Evolutionary conservation across 2,113 vertebrate genomes (phyloP).

Genomic region (Leuciscus idus): DNA sequence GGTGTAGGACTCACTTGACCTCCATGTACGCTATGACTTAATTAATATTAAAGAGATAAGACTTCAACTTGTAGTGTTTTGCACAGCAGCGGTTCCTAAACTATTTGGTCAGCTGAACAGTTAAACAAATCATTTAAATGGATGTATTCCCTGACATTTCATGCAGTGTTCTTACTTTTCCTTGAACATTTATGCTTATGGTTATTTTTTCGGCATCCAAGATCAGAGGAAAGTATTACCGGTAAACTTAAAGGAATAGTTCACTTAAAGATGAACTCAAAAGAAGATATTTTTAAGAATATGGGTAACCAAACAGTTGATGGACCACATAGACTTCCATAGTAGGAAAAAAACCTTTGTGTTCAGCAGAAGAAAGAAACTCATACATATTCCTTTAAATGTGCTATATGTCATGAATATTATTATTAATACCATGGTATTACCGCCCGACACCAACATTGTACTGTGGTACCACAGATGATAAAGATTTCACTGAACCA

Average conservation of each 20-base stretch:
- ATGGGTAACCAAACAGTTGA: too few species aligned
- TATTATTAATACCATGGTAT: not conserved
- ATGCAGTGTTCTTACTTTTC: not conserved
- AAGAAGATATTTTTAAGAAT: too few species aligned
- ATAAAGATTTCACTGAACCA: not conserved
- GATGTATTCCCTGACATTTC: not conserved
- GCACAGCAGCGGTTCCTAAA: not conserved
- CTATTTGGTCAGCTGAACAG: not conserved
- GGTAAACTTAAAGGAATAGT: too few species aligned
- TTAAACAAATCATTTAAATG: not conserved
- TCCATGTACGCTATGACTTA: not conserved
- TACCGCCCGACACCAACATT: not conserved
- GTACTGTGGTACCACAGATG: not conserved
- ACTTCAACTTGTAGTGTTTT: not conserved
- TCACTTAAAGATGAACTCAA: too few species aligned
- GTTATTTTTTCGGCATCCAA: not conserved
- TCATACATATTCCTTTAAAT: not conserved
- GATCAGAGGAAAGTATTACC: not conserved
- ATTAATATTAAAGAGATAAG: not conserved
- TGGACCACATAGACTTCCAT: too few species aligned
- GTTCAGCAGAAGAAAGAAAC: too few species aligned
- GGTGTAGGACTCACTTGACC: not conserved
- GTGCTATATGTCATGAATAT: not conserved
- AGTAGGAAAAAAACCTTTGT: too few species aligned
- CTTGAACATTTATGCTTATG: not conserved